These are phyloP conservation scores for Petrocephalus zakoni DNA, from an alignment of 2,113 vertebrate species.

Conservation along the genomic window DNA sequence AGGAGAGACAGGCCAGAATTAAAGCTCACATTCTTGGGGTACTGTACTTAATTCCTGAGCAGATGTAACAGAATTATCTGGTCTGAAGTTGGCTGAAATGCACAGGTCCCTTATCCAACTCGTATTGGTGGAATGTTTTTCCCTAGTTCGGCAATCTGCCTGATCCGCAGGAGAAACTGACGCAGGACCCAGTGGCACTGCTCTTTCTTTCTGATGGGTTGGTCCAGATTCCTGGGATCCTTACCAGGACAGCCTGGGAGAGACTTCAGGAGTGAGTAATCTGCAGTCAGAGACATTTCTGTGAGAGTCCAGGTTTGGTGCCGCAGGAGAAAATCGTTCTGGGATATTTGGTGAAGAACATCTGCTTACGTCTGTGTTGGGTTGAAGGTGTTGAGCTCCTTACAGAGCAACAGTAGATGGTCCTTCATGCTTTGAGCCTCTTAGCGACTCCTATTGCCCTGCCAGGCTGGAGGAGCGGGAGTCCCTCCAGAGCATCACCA, in stretches of 20 bases:
- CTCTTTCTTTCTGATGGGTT: slow-evolving; percentile 16
- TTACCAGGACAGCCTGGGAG: slow-evolving; percentile 13
- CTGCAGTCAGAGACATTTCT: not conserved
- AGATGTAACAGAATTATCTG: not conserved
- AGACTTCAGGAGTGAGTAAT: slow-evolving; percentile 15
- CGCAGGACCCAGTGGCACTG: not conserved
- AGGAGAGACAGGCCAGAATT: not conserved
- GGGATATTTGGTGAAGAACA: not conserved
- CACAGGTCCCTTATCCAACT: not conserved
- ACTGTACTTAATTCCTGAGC: not conserved
- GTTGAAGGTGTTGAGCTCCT: too few species aligned
- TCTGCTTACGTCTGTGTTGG: too few species aligned
- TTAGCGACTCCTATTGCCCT: not conserved
- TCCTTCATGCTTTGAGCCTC: not conserved
- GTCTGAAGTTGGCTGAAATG: not conserved
- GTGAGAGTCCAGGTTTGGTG: not conserved
- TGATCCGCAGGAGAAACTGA: not conserved
- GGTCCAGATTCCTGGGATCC: slow-evolving; percentile 23
- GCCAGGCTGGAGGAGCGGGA: slow-evolving; percentile 14
- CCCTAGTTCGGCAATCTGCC: slow-evolving; percentile 19
- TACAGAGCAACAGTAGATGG: not conserved
- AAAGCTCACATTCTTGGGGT: not conserved
- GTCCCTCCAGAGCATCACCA: not conserved
- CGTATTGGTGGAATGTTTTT: not conserved
- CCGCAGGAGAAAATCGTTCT: not conserved